Percentiles rank a stretch among this genome's conserved stretches.
Conservation (phyloP, 2,888 invertebrate genomes). For the Notodonta ziczac region DNA sequence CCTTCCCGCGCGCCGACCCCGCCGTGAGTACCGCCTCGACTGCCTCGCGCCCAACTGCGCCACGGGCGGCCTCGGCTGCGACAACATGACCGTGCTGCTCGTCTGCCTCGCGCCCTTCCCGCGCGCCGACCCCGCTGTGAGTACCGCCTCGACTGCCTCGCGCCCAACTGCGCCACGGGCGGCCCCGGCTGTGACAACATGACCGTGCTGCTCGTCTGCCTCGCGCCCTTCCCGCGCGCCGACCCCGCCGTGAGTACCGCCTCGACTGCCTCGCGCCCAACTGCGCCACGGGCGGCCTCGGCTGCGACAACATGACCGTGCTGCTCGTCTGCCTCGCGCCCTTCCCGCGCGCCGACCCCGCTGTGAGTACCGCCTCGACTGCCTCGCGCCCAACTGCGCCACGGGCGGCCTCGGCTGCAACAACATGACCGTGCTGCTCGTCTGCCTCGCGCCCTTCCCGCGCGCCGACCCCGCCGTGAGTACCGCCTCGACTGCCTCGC, state of each 20-base stretch:
- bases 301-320: no score
- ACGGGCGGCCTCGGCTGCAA: no score
- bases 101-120: slow-evolving; percentile 88
- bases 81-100: slow-evolving; percentile 99
- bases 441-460: no score
- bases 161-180: slow-evolving; percentile 98
- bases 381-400: no score
- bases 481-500: no score
- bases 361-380: no score
- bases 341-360: no score
- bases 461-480: no score
- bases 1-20: slow-evolving; percentile 62
- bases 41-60: slow-evolving; percentile 99
- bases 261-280: background rate
- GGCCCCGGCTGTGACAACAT: slow-evolving; percentile 99
- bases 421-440: no score
- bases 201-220: slow-evolving; percentile 96
- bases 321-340: no score
- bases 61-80: slow-evolving; percentile 98
- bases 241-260: slow-evolving; percentile 49
- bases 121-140: slow-evolving; percentile 50
- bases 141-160: slow-evolving; percentile 87
- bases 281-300: no score
- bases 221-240: slow-evolving; percentile 77
- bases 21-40: slow-evolving; percentile 44